Evolutionary conservation across 2,888 invertebrate genomes (phyloP), one percentile per base, ranked within the genome.

Genomic region (Emesis furor): DNA sequence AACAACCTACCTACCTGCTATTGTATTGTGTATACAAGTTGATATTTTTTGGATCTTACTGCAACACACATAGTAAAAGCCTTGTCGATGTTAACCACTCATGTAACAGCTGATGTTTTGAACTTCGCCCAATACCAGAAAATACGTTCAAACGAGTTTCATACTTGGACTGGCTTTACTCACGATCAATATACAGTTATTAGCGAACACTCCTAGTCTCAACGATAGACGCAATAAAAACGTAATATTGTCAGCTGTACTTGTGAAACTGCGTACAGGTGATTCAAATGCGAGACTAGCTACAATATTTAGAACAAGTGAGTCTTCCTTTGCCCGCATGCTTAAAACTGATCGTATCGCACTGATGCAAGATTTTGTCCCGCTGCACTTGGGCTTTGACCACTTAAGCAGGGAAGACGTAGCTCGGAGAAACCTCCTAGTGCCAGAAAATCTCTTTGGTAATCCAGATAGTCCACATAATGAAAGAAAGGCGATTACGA

Each of bases 271-370:
- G 37, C 67, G 73, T 67, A 78, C 68, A 6, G 78, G 73, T 30
- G 78, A 78, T n/a, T 73, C 73, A 17, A 73, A 81, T 32, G 75
- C 69, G 17, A 32, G 81, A 69, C 55, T 81, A 55, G 73, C 81
- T 24, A 72, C 71, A 62, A 62, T 78, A 37, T 76, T 81, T 67
- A 81, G 73, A 81, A 51, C 42, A 46, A 30, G 73, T 42, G 77
- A 81, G 24, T 24, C 24, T 24, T 24, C 24, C 24, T 24, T 24
- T 24, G 24, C 24, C 24, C 24, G 24, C 24, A 24, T 24, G 24
- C 24, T 24, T 24, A 24, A 24, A 77, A 72, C 76, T 42, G 30
- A 46, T 46, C 71, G 46, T 24, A 71, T 46, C 39, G 71, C 46
- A 30, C 71, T 71, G 12, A 12, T 71, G 46, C 46, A 73, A 73